Conservation (phyloP, 2,888 invertebrate species). For the Ichneumoninae sp. region DNA sequence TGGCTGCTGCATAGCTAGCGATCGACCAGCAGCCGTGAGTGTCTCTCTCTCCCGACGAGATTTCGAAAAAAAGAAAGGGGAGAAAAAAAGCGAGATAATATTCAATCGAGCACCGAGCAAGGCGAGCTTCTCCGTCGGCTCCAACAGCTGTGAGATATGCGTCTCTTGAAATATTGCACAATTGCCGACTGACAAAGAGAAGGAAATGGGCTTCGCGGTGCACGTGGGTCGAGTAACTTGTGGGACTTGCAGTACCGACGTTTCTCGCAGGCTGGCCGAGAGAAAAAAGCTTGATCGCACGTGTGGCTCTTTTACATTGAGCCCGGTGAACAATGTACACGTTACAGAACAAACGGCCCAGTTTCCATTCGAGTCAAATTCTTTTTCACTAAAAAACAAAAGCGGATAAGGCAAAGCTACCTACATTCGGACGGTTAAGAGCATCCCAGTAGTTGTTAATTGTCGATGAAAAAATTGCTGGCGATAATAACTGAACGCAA, state of each 20-base stretch:
- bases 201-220: conserved; percentile 51
- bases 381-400: neutral
- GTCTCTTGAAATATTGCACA: conserved; percentile 56
- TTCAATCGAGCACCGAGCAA: conserved; percentile 42
- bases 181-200: conserved; percentile 59
- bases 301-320: neutral
- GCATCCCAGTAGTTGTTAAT: too few relatives aligned
- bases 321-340: neutral
- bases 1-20: neutral
- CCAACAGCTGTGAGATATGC: conserved; percentile 37
- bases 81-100: conserved; percentile 40
- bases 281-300: conserved; percentile 1
- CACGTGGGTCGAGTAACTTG: conserved; percentile 58
- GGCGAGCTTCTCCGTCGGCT: conserved; percentile 24
- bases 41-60: conserved; percentile 21
- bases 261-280: neutral
- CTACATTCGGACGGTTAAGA: too few relatives aligned
- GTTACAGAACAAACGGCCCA: neutral
- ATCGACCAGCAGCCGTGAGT: neutral
- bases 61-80: conserved; percentile 31
- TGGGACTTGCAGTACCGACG: neutral
- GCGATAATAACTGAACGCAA: too few relatives aligned
- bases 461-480: too few relatives aligned
- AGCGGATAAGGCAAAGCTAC: neutral
- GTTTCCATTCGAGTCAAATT: neutral